Base-by-base conservation (phyloP, 2,113 vertebrate species). In the Meleagris gallopavo region DNA sequence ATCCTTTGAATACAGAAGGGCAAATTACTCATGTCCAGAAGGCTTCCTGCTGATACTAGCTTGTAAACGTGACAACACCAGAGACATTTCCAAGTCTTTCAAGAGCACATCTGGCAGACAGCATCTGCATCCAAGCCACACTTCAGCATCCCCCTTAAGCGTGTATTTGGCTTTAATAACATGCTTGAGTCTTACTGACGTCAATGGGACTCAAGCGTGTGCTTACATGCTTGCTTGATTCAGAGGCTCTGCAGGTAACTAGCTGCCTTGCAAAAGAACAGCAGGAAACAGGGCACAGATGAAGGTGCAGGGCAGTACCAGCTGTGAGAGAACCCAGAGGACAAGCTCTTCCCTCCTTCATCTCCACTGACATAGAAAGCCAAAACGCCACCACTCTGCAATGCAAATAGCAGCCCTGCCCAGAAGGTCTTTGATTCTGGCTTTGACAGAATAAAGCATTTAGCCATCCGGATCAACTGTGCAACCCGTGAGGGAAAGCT, bases 41-140 rank as follows among this genome's bases (percentile, higher is more conserved):
- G 7, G 70, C 46, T 86, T 65, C 77, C 64, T 75, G 77, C 72
- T 48, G 72, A 34, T 4, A 50, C 2, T 72, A 90, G 76, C 86
- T 84, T 78, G 73, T 92, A 74, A 86, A 95, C 83, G 69, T 90
- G 94, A 90, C 92, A 94, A 50, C 86, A 75, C 57, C 46, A 34
- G 64, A 76, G 83, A 93, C 43, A 75, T 41, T 82, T 86, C 66
- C 88, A 93, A 82, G 62, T 43, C 74, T 87, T 85, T 74, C 3
- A 15, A 16, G 9, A 90, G 92, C 70, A 85, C 92, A 87, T 94
- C 78, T 92, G 87, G 87, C 3, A 9, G 58, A 34, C 70, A 81
- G 48, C 0, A 0, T 38, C 86, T 70, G 43, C 74, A 76, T 64
- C 71, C 66, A 66, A 87, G 89, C 58, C 78, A 87, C 86, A 18